phyloP scores from a whole-genome alignment of 2,113 vertebrate species.

The Clarias macrocephalus region DNA sequence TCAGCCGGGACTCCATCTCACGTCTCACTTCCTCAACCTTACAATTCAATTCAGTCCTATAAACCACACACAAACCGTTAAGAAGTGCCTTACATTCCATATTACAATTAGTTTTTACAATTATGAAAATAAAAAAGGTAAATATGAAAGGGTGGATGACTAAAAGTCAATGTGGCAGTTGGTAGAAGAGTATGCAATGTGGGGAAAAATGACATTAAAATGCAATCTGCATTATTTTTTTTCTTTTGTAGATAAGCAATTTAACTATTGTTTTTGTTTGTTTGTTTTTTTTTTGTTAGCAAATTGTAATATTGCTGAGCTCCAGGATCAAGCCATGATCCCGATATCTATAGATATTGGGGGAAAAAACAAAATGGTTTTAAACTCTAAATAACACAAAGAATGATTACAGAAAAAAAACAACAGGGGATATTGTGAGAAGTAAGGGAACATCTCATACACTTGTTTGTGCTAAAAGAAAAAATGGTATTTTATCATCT shows the following conservation, averaged over 20 bases:
- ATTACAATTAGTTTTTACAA: background rate
- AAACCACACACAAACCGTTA: constrained; percentile 21
- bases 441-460: background rate
- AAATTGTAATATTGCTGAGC: background rate
- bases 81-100: background rate
- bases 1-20: constrained; percentile 87
- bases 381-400: background rate
- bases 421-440: background rate
- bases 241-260: too few species aligned
- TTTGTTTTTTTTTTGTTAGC: too few species aligned
- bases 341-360: too few species aligned
- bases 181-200: background rate
- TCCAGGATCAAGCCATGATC: too few species aligned
- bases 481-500: too few species aligned
- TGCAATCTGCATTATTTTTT: too few species aligned
- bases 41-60: constrained; percentile 83
- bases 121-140: background rate
- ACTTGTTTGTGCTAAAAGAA: too few species aligned
- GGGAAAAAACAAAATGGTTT: background rate
- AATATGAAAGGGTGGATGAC: background rate
- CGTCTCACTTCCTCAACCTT: constrained; percentile 85
- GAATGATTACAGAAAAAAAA: background rate
- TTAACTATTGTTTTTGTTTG: too few species aligned
- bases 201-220: background rate
- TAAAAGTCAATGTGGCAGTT: background rate